These are phyloP conservation scores for Cephus runcator DNA, from an alignment of 2,888 invertebrate genomes.

Conservation along the genomic window DNA sequence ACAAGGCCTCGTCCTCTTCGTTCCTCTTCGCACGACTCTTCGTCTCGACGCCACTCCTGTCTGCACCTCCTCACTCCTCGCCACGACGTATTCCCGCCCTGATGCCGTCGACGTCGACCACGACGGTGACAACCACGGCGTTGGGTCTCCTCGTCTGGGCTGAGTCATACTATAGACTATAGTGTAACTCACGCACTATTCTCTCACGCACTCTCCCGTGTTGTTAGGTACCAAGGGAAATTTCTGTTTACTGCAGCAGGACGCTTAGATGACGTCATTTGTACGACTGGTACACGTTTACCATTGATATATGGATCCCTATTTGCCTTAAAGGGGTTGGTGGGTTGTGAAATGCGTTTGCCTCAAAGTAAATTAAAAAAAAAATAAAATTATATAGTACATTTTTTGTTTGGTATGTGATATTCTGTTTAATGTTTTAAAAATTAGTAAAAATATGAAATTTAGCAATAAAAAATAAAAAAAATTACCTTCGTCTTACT, in stretches of 20 bases:
- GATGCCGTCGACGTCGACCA: neutral
- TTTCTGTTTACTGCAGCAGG: neutral
- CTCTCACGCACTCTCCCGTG: neutral
- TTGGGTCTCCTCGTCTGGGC: neutral
- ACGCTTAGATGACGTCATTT: neutral
- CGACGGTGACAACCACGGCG: neutral
- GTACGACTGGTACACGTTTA: neutral
- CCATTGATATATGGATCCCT: neutral
- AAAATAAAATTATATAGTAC: neutral
- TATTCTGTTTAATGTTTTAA: neutral
- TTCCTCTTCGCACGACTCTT: neutral
- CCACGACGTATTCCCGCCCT: neutral
- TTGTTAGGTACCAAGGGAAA: neutral
- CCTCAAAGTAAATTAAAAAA: neutral
- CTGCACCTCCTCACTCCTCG: neutral
- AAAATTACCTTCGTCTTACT: neutral
- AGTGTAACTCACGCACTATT: neutral
- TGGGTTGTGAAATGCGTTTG: neutral
- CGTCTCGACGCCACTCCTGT: neutral
- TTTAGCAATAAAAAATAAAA: neutral
- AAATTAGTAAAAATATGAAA: neutral
- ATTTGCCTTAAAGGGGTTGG: neutral
- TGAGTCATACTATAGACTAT: neutral
- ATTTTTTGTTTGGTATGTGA: neutral
- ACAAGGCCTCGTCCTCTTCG: conserved; percentile 48